Conservation (phyloP, 2,888 invertebrate species). For the Drosophila melanocephala region DNA sequence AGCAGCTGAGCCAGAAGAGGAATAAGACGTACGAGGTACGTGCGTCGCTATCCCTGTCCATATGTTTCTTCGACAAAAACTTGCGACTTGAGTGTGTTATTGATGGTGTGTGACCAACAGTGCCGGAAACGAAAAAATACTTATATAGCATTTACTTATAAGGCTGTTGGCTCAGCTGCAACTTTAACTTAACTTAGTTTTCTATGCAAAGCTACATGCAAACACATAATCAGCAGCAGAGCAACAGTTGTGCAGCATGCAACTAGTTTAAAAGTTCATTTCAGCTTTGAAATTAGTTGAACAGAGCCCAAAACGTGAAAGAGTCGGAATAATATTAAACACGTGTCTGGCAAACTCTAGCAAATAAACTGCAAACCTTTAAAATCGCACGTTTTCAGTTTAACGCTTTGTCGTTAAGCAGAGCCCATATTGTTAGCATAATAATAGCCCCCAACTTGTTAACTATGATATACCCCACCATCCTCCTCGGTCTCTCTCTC, state of each 20-base stretch:
- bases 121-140: constrained; percentile 14
- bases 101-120: constrained; percentile 38
- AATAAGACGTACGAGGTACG: constrained; percentile 20
- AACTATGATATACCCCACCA: constrained; percentile 2
- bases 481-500: background rate
- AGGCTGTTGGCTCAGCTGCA: background rate
- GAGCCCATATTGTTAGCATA: constrained; percentile 8
- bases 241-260: constrained; percentile 47
- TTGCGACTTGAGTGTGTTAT: constrained; percentile 41
- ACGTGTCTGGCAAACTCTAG: background rate
- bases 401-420: constrained; percentile 18
- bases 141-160: constrained; percentile 18
- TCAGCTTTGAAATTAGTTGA: constrained; percentile 50
- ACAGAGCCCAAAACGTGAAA: constrained; percentile 5
- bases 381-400: constrained; percentile 18
- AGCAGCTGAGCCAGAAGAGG: background rate
- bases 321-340: background rate
- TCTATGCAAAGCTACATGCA: constrained; percentile 14
- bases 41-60: constrained; percentile 13
- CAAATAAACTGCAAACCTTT: background rate
- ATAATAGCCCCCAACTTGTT: background rate
- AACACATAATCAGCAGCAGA: constrained; percentile 25
- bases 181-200: constrained; percentile 4
- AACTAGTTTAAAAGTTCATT: constrained; percentile 43
- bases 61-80: constrained; percentile 26